A percentile compares a stretch with the other conserved stretches of the same genome.
These are phyloP conservation scores for Rhynchotus rufescens DNA, from an alignment of 2,797 vertebrate species.

Conservation along the genomic window DNA sequence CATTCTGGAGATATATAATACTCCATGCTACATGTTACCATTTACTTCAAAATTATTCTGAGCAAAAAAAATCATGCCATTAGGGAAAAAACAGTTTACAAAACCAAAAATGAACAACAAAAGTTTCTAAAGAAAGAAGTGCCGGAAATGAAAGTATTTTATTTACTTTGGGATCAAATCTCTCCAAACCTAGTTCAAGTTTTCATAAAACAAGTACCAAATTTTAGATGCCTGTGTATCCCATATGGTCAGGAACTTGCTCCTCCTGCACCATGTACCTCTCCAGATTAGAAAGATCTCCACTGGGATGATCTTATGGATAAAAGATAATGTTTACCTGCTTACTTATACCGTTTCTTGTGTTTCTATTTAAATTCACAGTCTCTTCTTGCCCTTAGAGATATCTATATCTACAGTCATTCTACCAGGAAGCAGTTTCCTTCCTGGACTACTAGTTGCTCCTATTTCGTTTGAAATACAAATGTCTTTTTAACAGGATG, in stretches of 20 bases:
- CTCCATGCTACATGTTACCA: neutral
- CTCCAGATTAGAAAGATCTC: neutral
- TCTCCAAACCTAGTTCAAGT: neutral
- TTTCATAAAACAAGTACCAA: neutral
- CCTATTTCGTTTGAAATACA: neutral
- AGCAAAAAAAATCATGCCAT: neutral
- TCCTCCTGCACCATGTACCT: neutral
- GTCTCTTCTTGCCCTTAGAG: neutral
- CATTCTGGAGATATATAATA: neutral
- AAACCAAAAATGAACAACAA: fast-evolving
- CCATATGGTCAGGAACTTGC: neutral
- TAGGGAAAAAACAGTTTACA: neutral
- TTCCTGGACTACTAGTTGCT: neutral
- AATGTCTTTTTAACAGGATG: neutral
- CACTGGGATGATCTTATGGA: neutral
- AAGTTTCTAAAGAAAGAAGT: neutral
- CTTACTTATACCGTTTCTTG: neutral
- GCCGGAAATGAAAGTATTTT: neutral
- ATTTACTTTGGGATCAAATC: neutral
- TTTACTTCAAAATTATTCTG: neutral
- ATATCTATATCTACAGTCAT: neutral
- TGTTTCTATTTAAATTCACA: neutral
- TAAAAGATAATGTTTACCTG: neutral
- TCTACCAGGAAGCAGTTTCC: neutral
- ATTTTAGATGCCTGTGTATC: neutral